These are phyloP conservation scores for Platycercus adscitus DNA, from an alignment of 2,113 vertebrate genomes.

Conservation along the genomic window DNA sequence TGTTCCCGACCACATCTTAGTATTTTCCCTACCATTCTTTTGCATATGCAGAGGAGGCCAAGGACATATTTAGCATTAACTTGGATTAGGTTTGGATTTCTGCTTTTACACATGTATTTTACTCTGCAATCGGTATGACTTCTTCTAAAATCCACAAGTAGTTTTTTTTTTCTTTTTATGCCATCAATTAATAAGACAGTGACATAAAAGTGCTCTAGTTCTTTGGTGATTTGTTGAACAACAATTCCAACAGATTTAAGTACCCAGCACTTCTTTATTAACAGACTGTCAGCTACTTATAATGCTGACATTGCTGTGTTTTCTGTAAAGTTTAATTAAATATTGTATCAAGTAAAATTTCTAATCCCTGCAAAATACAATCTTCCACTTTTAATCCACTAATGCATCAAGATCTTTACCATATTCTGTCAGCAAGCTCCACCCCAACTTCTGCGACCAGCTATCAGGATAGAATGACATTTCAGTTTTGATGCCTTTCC, in stretches of 20 bases:
- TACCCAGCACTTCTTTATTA: background rate
- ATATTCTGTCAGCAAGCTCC: background rate
- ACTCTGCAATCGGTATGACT: background rate
- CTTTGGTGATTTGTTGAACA: background rate
- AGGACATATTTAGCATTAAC: background rate
- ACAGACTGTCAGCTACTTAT: background rate
- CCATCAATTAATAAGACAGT: background rate
- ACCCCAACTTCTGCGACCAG: background rate
- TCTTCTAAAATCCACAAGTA: background rate
- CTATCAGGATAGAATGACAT: background rate
- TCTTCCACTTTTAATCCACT: background rate
- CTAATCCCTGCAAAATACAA: background rate
- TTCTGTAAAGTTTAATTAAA: background rate
- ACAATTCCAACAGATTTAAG: background rate
- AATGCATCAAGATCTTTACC: background rate
- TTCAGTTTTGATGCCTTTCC: background rate
- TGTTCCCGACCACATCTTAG: background rate
- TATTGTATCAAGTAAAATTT: background rate
- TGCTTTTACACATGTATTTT: background rate
- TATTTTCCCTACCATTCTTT: background rate
- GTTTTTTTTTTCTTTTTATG: background rate
- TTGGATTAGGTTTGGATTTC: background rate
- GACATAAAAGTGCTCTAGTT: background rate
- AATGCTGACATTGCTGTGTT: background rate
- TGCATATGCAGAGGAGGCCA: rapidly evolving